phyloP scores from a whole-genome alignment of 2,113 vertebrate species.

The Falcunculus frontatus region DNA sequence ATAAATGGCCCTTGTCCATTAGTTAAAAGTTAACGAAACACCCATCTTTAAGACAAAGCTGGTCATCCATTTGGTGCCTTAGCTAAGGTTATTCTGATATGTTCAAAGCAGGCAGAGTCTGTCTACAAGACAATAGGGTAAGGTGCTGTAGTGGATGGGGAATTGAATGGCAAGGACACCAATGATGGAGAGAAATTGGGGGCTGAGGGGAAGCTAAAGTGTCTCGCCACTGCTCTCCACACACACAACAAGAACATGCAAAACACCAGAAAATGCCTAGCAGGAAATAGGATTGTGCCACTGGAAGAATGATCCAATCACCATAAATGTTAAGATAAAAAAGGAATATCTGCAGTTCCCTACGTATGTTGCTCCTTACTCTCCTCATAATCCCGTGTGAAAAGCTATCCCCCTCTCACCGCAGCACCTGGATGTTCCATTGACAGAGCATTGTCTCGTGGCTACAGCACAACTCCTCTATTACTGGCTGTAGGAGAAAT shows the following conservation, averaged over 20 bases:
- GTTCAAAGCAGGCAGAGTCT: background rate
- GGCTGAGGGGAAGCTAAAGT: background rate
- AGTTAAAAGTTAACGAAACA: background rate
- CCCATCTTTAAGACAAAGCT: background rate
- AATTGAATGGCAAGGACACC: background rate
- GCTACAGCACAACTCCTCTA: slow-evolving; percentile 15
- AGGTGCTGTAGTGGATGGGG: background rate
- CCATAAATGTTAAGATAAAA: background rate
- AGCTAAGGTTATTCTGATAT: background rate
- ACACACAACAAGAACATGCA: background rate
- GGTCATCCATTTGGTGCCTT: background rate
- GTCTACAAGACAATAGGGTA: background rate
- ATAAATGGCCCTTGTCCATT: background rate
- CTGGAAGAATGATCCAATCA: background rate
- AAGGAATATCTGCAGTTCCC: background rate
- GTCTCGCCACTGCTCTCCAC: background rate
- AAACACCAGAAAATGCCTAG: background rate
- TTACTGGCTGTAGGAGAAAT: slow-evolving; percentile 6
- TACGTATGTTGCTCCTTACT: background rate
- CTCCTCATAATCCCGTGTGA: background rate
- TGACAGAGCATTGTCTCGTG: slow-evolving; percentile 15
- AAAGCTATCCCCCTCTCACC: background rate
- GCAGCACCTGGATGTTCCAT: background rate
- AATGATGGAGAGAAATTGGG: background rate
- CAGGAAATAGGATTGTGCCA: background rate